Evolutionary conservation across 1,140 invertebrate genomes (phyloP).

Genomic region (Lycorma delicatula): DNA sequence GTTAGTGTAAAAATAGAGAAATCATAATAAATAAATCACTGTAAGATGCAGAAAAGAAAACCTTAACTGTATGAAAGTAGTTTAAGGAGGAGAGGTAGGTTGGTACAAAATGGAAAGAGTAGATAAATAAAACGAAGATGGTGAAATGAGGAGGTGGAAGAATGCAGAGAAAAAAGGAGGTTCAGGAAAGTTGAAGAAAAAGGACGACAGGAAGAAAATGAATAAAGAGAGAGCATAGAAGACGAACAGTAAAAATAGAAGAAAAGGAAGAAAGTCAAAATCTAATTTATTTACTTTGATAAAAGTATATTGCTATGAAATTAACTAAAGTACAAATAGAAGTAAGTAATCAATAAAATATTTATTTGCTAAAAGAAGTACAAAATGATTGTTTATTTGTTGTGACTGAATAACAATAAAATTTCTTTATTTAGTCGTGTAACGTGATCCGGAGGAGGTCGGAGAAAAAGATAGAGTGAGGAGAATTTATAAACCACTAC

Average conservation of each 20-base stretch:
- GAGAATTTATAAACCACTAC: no score
- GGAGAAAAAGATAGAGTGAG: no score
- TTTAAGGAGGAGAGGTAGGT: not conserved
- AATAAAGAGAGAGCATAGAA: not conserved
- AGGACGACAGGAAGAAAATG: not conserved
- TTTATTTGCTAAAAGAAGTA: no score
- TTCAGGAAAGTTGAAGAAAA: not conserved
- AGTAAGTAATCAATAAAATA: no score
- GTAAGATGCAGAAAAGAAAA: not conserved
- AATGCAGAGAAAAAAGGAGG: not conserved
- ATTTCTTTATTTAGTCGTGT: no score
- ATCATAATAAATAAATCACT: not conserved
- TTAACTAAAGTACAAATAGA: no score
- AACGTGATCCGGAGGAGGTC: no score
- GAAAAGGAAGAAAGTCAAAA: not conserved
- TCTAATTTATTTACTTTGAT: no score
- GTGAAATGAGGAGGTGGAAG: not conserved
- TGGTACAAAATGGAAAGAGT: not conserved
- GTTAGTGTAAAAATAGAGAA: not conserved
- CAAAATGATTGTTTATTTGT: no score
- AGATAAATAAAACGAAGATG: not conserved
- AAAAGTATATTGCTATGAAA: no score
- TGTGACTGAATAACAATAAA: no score
- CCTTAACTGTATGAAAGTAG: not conserved
- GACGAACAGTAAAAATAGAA: not conserved